Evolutionary conservation across 2,888 invertebrate species (phyloP), one percentile per base, ranked within the genome.

Genomic region (Pachymerium ferrugineum): DNA sequence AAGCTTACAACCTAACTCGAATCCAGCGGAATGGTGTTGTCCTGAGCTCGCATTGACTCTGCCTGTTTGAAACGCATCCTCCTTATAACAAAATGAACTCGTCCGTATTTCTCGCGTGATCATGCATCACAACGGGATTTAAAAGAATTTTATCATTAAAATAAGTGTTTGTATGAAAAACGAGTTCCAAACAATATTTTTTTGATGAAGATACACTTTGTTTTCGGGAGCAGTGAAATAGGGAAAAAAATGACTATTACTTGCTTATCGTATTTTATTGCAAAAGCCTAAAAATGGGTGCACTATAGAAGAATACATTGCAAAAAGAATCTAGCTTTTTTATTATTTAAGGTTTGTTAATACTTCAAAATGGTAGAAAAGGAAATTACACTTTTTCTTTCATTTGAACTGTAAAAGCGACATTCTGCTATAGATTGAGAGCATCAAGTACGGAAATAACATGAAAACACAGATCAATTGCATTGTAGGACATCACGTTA

Each of bases 341-440:
- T 62, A 47, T 22, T 19, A 28, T 62, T 38, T 62, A 28, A 25
- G n/a, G n/a, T n/a, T n/a, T n/a, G n/a, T n/a, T n/a, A 62, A 62
- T 22, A 28, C 28, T 22, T 62, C 28, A 62, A 62, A 62, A 62
- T 28, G 22, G 62, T 62, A 62, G 62, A 62, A 62, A 62, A 62
- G 62, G 62, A 62, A 62, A 62, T 62, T n/a, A n/a, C n/a, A n/a
- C n/a, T n/a, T n/a, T 47, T 62, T 62, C 25, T 62, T 62, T 28
- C 62, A 62, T 25, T 22, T 62, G 62, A 62, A 28, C 12, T 62
- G 25, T 62, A 62, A 54, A 62, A 62, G 62, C 62, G 25, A 8
- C 16, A 62, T 62, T 62, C 10, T 47, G 22, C 62, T 62, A 62
- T 28, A n/a, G 14, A 22, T 16, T 38, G 38, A 62, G 62, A 62